These are phyloP conservation scores for Drosophila picticornis DNA, from an alignment of 2,888 invertebrate species.

Conservation along the genomic window DNA sequence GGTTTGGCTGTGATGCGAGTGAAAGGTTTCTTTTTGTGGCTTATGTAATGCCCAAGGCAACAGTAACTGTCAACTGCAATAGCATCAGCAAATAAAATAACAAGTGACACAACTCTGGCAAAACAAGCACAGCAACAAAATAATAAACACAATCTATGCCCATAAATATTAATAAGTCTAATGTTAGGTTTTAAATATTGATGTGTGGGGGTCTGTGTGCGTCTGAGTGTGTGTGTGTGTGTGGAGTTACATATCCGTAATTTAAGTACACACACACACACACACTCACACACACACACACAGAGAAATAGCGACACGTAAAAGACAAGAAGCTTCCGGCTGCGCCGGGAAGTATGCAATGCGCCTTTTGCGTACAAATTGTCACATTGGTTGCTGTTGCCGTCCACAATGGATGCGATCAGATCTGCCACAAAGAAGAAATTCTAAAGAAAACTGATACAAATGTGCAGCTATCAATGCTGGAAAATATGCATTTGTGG, in stretches of 20 bases:
- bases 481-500: slow-evolving; percentile 59
- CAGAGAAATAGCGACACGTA: not conserved
- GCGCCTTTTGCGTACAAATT: slow-evolving; percentile 21
- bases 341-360: slow-evolving; percentile 48
- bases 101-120: slow-evolving; percentile 1
- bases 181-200: slow-evolving; percentile 43
- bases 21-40: slow-evolving; percentile 18
- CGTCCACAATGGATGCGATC: slow-evolving; percentile 27
- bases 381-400: slow-evolving; percentile 3
- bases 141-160: slow-evolving; percentile 41
- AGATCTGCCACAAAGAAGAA: slow-evolving; percentile 17
- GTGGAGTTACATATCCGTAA: slow-evolving; percentile 21
- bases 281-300: not conserved
- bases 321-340: slow-evolving; percentile 20
- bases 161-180: slow-evolving; percentile 56
- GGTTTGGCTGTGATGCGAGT: slow-evolving; percentile 13
- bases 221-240: slow-evolving; percentile 1
- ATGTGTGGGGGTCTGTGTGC: slow-evolving; percentile 1
- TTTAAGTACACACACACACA: slow-evolving; percentile 19
- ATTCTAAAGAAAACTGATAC: slow-evolving; percentile 30
- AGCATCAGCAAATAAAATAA: slow-evolving; percentile 10
- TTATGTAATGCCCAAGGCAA: slow-evolving; percentile 15
- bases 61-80: slow-evolving; percentile 2
- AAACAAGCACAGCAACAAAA: slow-evolving; percentile 24
- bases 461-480: slow-evolving; percentile 55